Conservation (phyloP, 2,797 vertebrate genomes). For the Arctocebus calabarensis region DNA sequence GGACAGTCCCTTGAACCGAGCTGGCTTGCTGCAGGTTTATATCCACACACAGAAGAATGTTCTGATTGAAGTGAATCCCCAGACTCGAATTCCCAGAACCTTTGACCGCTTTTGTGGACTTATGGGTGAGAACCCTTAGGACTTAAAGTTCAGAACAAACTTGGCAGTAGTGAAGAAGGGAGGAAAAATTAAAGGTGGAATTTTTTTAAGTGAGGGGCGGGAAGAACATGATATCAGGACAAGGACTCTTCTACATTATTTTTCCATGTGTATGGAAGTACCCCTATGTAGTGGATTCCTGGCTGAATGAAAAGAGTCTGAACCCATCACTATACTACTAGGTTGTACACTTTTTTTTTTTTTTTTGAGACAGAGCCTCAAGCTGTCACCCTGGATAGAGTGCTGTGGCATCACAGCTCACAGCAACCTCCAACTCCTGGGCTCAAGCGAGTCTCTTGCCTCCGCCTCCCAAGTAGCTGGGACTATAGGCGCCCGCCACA, state of each 20-base stretch:
- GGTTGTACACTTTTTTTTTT: too few relatives aligned
- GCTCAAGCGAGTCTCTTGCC: too few relatives aligned
- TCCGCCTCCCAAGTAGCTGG: too few relatives aligned
- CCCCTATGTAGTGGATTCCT: background rate
- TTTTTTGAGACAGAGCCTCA: too few relatives aligned
- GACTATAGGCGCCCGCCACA: too few relatives aligned
- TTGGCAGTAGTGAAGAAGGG: background rate
- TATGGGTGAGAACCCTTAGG: conserved; percentile 92
- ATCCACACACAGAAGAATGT: conserved; percentile 97
- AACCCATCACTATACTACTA: too few relatives aligned
- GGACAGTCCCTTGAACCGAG: conserved; percentile 98
- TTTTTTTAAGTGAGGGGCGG: background rate
- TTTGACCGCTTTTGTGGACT: conserved; percentile 97
- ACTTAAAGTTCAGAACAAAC: background rate
- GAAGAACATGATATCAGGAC: background rate
- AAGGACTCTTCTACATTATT: background rate
- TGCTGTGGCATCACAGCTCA: too few relatives aligned
- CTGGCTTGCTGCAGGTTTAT: conserved; percentile 97
- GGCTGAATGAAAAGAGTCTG: background rate
- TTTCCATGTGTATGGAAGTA: background rate
- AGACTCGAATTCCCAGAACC: conserved; percentile 97
- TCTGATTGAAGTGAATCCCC: conserved; percentile 97
- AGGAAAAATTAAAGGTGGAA: background rate
- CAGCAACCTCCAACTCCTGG: too few relatives aligned
- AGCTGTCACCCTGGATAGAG: too few relatives aligned